Percentiles rank a stretch among this genome's conserved stretches.
Evolutionary conservation across 2,797 vertebrate genomes (phyloP).

Genomic region (Schizothorax lantsangensis): DNA sequence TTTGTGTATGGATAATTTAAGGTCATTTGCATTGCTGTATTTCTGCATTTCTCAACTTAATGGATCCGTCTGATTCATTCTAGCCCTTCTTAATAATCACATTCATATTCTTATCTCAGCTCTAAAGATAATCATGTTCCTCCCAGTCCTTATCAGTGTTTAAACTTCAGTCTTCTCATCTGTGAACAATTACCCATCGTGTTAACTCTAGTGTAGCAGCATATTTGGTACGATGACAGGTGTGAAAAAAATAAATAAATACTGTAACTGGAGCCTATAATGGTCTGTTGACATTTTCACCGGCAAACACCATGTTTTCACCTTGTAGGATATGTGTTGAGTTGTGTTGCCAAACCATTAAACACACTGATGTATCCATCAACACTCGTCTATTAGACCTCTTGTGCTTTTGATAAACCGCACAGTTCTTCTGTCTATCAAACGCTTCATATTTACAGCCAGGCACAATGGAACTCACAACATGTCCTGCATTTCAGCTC

Average conservation of each 20-base stretch:
- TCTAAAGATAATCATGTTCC: not conserved
- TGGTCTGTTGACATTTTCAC: conserved; percentile 32
- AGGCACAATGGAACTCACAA: conserved; percentile 48
- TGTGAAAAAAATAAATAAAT: conserved; percentile 12
- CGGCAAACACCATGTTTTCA: conserved; percentile 16
- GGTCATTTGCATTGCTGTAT: not conserved
- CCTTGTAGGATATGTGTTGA: conserved; percentile 16
- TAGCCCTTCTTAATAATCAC: conserved; percentile 12
- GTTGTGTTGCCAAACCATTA: conserved; percentile 8
- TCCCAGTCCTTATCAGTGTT: not conserved
- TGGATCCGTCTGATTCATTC: not conserved
- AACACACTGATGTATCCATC: conserved; percentile 20
- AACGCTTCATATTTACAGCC: conserved; percentile 56
- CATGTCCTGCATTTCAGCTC: conserved; percentile 37
- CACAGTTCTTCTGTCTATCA: conserved; percentile 53
- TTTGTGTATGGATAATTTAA: not conserved
- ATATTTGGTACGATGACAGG: conserved; percentile 31
- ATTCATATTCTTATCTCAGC: conserved; percentile 30
- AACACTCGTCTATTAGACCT: conserved; percentile 22
- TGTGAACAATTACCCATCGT: not conserved
- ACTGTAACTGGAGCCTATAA: not conserved
- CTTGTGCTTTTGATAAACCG: conserved; percentile 33
- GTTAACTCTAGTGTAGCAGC: conserved; percentile 8
- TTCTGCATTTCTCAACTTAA: not conserved
- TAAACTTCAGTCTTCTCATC: conserved; percentile 11